Percentiles rank a stretch among this genome's conserved stretches.
phyloP scores from a whole-genome alignment of 2,888 invertebrate genomes.

The Oegoconia quadripuncta region DNA sequence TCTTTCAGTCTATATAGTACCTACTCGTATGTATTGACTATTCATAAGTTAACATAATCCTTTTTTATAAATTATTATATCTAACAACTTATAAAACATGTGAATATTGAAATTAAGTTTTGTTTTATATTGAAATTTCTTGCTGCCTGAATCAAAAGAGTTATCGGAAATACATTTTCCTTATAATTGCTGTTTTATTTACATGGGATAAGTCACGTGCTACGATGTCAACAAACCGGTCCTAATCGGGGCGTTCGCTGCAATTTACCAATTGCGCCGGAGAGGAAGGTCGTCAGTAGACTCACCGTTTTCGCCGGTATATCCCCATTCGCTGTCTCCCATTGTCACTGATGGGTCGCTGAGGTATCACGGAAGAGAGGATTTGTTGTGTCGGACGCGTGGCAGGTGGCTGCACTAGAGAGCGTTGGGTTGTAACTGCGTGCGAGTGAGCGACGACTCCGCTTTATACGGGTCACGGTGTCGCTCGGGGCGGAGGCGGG shows the following conservation, averaged over 20 bases:
- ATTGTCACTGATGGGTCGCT: conserved; percentile 37
- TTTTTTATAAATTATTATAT: no score
- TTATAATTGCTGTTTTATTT: conserved; percentile 32
- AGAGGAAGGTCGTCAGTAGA: conserved; percentile 31
- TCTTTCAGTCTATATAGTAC: no score
- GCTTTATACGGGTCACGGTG: conserved; percentile 53
- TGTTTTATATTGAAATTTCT: not conserved
- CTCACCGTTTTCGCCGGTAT: conserved; percentile 80
- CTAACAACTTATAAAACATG: no score
- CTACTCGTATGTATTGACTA: no score
- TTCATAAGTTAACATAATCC: no score
- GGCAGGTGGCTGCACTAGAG: conserved; percentile 56
- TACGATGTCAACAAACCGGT: conserved; percentile 74
- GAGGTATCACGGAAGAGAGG: conserved; percentile 11
- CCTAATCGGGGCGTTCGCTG: conserved; percentile 34
- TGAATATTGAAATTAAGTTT: no score
- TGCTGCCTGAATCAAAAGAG: not conserved
- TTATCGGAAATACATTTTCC: not conserved
- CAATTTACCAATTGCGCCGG: conserved; percentile 27
- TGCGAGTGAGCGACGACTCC: conserved; percentile 57
- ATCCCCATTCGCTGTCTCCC: conserved; percentile 79
- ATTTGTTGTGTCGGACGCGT: conserved; percentile 42
- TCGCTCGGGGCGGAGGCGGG: conserved; percentile 33
- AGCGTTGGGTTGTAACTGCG: conserved; percentile 65
- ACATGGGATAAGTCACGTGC: conserved; percentile 60